A percentile compares a stretch with the other conserved stretches of the same genome.
phyloP scores from a whole-genome alignment of 2,888 invertebrate species.

The Psococerastis gibbosa region DNA sequence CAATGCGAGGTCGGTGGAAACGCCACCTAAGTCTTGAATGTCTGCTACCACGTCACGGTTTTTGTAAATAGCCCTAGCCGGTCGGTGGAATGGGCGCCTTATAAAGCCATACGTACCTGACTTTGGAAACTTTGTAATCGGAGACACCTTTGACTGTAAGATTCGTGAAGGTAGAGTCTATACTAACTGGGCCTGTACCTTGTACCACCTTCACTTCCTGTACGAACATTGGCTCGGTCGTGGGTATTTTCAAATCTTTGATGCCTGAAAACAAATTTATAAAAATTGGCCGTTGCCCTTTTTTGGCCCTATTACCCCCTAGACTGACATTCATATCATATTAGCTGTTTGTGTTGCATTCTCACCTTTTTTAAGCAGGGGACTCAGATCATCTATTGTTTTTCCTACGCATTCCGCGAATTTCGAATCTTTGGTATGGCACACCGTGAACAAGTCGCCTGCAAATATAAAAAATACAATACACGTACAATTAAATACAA shows the following conservation, averaged over 20 bases:
- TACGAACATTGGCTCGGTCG: constrained; percentile 21
- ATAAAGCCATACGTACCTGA: no score
- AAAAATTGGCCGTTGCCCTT: no score
- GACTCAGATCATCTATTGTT: constrained; percentile 19
- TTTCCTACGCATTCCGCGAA: constrained; percentile 21
- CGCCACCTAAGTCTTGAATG: no score
- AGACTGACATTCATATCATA: no score
- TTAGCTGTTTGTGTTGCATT: no score
- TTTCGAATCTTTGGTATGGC: constrained; percentile 21
- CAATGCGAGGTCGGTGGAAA: no score
- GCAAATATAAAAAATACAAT: no score
- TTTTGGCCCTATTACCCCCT: no score
- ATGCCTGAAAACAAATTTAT: constrained; percentile 14
- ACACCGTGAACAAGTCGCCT: constrained; percentile 15
- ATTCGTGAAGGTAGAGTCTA: constrained; percentile 19
- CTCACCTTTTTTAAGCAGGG: constrained; percentile 22
- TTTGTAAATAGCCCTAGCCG: no score
- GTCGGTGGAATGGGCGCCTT: no score
- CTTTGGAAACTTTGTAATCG: constrained; percentile 12
- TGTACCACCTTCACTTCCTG: constrained; percentile 15
- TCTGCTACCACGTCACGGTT: no score
- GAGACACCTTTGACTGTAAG: constrained; percentile 16
- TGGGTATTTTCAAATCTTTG: constrained; percentile 20
- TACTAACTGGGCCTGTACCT: constrained; percentile 16
- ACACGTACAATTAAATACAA: no score